phyloP scores from a whole-genome alignment of 2,113 vertebrate genomes.

The Cepphus grylle region DNA sequence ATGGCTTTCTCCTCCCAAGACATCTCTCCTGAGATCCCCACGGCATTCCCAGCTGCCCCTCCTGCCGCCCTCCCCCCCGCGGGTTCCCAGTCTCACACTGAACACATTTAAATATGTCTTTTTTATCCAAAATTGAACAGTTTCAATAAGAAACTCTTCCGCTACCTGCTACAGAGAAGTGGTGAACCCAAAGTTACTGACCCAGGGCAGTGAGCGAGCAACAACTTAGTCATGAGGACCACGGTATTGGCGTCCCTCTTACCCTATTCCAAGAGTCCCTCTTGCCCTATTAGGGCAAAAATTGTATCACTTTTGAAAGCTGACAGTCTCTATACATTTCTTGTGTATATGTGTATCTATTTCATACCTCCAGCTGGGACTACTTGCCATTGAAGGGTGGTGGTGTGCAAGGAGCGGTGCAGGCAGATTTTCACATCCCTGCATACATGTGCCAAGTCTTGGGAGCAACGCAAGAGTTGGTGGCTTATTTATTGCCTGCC shows the following conservation, averaged over 20 bases:
- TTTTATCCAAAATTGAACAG: neutral
- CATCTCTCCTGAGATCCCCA: accelerated
- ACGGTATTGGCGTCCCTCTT: neutral
- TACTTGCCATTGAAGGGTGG: neutral
- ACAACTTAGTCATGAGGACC: neutral
- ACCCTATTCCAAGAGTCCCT: neutral
- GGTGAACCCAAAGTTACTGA: neutral
- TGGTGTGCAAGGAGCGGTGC: neutral
- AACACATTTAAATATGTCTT: neutral
- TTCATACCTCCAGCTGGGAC: neutral
- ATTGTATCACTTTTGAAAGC: neutral
- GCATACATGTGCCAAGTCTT: accelerated
- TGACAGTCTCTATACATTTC: neutral
- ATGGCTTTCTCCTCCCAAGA: neutral
- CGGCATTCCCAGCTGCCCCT: neutral
- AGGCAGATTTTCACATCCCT: neutral
- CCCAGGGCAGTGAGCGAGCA: neutral
- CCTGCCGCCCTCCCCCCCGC: neutral
- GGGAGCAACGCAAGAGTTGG: neutral
- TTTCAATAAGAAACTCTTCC: neutral
- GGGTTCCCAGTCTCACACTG: neutral
- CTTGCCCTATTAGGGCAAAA: neutral
- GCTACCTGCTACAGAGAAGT: neutral
- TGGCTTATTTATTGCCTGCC: neutral
- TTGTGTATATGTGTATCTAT: neutral